Evolutionary conservation across 2,113 vertebrate genomes (phyloP), one percentile per base, ranked within the genome.

Genomic region (Amblyornis subalaris): DNA sequence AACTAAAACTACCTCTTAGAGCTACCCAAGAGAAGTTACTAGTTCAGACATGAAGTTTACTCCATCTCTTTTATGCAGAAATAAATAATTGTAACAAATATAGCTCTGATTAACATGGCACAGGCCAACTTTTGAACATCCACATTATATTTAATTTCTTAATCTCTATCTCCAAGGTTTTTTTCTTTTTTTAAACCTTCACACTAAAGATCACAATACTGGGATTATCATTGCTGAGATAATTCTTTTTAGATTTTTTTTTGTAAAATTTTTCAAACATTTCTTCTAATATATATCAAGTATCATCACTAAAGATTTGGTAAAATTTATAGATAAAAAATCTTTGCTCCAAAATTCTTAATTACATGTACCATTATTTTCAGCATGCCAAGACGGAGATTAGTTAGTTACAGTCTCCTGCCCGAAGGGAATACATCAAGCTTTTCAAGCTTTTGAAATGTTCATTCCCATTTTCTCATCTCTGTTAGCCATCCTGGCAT

Each of bases 351-450:
- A 42, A 36, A 84, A 51, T 50, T 66, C 35, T 72, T 62, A 23
- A 70, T 45, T 62, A 70, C 28, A 65, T 8, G 3, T 29, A 23
- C 4, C 47, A 88, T 35, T 40, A 50, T 35, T 78, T 85, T 31
- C 57, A 64, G 71, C 33, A 55, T 12, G 15, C 26, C 1, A 7
- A 90, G 40, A 89, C 0, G 0, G 28, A 38, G 28, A 31, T 89
- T 14, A 81, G 25, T n/a, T 19, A 40, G 16, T 31, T 50, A 50
- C 44, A 69, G 53, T 22, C 61, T 88, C 31, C 51, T 25, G 21
- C 48, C 55, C 35, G 33, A 78, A 85, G 21, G 61, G 47, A 87
- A 71, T 9, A 54, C 18, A 51, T 38, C 50, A 85, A 47, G 18
- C 18, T 78, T 74, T 74, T 48, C 51, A 73, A 61, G 73, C 73